Conservation (phyloP, 30 jellyfish, hydroid and myxozoan genomes). For the Aurelia sp. region DNA sequence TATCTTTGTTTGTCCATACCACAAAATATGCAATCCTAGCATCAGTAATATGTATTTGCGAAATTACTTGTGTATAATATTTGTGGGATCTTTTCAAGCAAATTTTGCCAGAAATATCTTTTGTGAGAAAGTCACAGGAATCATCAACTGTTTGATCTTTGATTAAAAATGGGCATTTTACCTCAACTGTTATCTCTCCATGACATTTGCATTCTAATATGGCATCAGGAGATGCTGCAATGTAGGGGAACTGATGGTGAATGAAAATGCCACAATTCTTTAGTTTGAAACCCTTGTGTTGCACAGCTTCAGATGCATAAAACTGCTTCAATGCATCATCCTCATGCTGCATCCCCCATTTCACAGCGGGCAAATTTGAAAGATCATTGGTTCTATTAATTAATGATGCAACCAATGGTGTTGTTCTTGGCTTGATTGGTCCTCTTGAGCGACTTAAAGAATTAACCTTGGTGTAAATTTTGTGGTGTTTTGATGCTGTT, state of each 20-base stretch:
- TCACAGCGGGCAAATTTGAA: constrained; percentile 7
- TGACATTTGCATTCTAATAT: constrained; percentile 12
- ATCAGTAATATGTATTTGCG: constrained; percentile 30
- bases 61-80: constrained; percentile 58
- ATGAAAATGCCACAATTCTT: constrained; percentile 32
- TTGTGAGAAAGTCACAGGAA: constrained; percentile 29
- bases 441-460: background rate
- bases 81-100: constrained; percentile 29
- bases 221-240: constrained; percentile 51
- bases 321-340: constrained; percentile 24
- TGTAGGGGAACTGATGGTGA: constrained; percentile 18
- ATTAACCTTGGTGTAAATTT: background rate
- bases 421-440: background rate
- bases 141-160: constrained; percentile 10
- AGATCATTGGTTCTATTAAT: constrained; percentile 18
- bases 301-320: constrained; percentile 9
- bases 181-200: constrained; percentile 21
- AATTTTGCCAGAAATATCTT: constrained; percentile 5
- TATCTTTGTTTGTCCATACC: constrained; percentile 47
- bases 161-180: constrained; percentile 37
- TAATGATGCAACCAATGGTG: background rate
- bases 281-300: constrained; percentile 20
- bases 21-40: constrained; percentile 11
- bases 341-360: constrained; percentile 44
- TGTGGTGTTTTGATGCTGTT: constrained; percentile 1